A percentile compares a stretch with the other conserved stretches of the same genome.
These are phyloP conservation scores for Keiferia lycopersicella DNA, from an alignment of 2,888 invertebrate genomes.

Conservation along the genomic window DNA sequence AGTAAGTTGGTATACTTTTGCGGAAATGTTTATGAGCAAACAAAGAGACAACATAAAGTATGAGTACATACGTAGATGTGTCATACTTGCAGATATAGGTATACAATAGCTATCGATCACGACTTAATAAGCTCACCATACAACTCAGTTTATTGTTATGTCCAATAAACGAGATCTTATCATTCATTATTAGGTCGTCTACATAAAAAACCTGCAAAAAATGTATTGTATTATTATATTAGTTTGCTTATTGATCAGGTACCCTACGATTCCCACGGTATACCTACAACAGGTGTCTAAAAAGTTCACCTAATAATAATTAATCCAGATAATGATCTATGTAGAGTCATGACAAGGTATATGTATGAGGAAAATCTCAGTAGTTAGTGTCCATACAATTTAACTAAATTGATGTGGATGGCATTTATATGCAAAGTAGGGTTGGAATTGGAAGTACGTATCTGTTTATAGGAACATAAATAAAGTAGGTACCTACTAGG, in stretches of 20 bases:
- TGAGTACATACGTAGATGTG: neutral
- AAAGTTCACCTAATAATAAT: conserved; percentile 28
- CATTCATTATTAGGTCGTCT: conserved; percentile 24
- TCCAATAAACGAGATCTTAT: conserved; percentile 21
- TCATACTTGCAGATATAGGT: neutral
- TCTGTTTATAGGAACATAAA: no score
- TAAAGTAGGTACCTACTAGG: no score
- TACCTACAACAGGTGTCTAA: conserved; percentile 23
- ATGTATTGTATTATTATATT: conserved; percentile 14
- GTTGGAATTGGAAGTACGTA: neutral
- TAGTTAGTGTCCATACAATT: neutral
- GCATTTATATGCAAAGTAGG: conserved; percentile 5
- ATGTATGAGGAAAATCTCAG: conserved; percentile 9
- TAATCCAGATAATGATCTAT: conserved; percentile 28
- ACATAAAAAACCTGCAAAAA: conserved; percentile 22
- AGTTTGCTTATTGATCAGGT: conserved; percentile 3
- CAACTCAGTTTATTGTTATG: conserved; percentile 6
- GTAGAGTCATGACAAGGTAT: conserved; percentile 15
- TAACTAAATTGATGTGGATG: neutral
- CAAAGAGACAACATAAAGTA: no score
- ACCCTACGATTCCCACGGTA: conserved; percentile 25
- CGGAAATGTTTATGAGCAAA: no score
- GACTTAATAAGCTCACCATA: neutral
- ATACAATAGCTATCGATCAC: neutral
- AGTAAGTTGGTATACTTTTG: no score